These are phyloP conservation scores for Colletes latitarsis DNA, from an alignment of 1,140 invertebrate species.

Conservation along the genomic window DNA sequence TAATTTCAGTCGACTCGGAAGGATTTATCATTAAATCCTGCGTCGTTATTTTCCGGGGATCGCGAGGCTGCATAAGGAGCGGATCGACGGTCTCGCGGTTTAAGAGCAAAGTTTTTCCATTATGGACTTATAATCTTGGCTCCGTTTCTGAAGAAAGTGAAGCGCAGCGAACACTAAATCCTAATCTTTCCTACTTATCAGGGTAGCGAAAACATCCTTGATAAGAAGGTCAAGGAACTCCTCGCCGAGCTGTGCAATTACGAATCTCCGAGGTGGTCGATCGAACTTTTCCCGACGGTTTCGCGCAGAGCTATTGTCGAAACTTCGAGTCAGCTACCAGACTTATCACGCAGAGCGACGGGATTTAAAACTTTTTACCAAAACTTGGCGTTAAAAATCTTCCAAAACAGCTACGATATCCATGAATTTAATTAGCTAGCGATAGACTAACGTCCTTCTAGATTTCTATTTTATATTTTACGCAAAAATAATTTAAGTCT, in stretches of 20 bases:
- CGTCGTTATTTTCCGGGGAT: background rate
- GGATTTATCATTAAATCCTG: background rate
- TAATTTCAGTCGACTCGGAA: background rate
- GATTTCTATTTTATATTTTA: too few relatives aligned
- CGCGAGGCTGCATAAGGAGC: background rate
- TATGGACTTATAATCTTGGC: slow-evolving; percentile 24
- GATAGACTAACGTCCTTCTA: too few relatives aligned
- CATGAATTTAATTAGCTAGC: too few relatives aligned
- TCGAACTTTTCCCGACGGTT: background rate
- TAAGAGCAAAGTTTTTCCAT: slow-evolving; percentile 31
- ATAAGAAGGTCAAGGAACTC: slow-evolving; percentile 1
- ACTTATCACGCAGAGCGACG: too few relatives aligned
- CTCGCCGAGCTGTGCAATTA: background rate
- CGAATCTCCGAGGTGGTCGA: background rate
- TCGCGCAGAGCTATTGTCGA: background rate
- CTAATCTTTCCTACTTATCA: slow-evolving; percentile 17
- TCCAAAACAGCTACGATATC: too few relatives aligned
- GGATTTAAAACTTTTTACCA: too few relatives aligned
- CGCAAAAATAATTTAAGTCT: background rate
- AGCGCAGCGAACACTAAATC: background rate
- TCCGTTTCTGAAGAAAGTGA: background rate
- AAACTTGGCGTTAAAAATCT: too few relatives aligned
- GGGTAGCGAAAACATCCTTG: background rate
- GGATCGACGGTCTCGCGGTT: slow-evolving; percentile 6
- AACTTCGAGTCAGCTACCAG: background rate